phyloP scores from a whole-genome alignment of 2,888 invertebrate species.

The Nudaria mundana region DNA sequence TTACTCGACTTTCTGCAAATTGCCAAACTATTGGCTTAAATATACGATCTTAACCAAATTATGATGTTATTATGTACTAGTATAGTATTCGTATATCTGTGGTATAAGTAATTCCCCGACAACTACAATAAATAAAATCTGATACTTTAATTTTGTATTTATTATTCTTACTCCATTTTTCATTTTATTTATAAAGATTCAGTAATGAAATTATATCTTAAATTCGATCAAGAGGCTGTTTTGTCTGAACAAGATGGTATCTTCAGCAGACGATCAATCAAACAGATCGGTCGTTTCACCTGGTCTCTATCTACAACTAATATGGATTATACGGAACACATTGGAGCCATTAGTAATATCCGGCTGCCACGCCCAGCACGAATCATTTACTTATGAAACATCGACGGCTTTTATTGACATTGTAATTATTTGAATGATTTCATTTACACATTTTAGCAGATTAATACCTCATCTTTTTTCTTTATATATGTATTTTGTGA shows the following conservation, averaged over 20 bases:
- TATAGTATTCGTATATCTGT: no score
- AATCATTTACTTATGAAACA: constrained; percentile 36
- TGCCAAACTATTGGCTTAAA: no score
- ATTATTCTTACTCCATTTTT: constrained; percentile 12
- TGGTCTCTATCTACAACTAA: constrained; percentile 42
- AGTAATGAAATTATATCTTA: constrained; percentile 47
- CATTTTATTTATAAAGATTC: constrained; percentile 24
- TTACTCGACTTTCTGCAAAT: no score
- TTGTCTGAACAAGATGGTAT: constrained; percentile 51
- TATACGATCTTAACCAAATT: no score
- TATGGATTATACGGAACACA: constrained; percentile 42
- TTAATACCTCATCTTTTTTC: constrained; percentile 6
- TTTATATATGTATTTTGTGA: not conserved
- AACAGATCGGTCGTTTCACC: constrained; percentile 43
- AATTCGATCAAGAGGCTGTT: constrained; percentile 50
- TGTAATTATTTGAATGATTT: constrained; percentile 29
- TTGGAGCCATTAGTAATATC: constrained; percentile 45
- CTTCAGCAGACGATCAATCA: constrained; percentile 53
- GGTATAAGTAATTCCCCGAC: no score
- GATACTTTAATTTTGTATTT: no score
- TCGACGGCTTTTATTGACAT: constrained; percentile 29
- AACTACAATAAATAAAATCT: no score
- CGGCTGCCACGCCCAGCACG: constrained; percentile 37
- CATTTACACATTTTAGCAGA: constrained; percentile 22
- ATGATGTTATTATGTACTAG: no score